Percentiles rank a stretch among this genome's conserved stretches.
Evolutionary conservation across 2,797 vertebrate genomes (phyloP).

Genomic region (Ctenosaura bakeri): DNA sequence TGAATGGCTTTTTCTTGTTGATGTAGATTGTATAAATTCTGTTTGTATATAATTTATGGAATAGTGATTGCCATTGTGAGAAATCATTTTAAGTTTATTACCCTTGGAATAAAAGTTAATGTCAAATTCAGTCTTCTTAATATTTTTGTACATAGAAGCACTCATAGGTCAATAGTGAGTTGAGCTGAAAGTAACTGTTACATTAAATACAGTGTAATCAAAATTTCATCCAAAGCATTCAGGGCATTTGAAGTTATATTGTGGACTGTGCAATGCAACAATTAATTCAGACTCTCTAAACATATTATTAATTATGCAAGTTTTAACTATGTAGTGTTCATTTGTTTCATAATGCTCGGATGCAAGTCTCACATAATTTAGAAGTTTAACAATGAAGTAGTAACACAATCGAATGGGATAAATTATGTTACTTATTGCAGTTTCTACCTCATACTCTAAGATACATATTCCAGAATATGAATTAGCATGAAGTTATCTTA

Average conservation of each 20-base stretch:
- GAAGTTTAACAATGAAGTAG: neutral
- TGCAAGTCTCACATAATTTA: neutral
- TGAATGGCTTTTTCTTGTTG: slow-evolving; percentile 72
- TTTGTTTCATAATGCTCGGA: slow-evolving; percentile 35
- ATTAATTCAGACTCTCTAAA: neutral
- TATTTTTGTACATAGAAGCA: slow-evolving; percentile 5
- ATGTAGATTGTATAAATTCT: slow-evolving; percentile 80
- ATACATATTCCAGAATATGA: neutral
- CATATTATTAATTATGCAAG: neutral
- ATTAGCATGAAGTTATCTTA: neutral
- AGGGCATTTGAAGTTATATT: neutral
- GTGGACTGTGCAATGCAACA: neutral
- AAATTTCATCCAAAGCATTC: neutral
- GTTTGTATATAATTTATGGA: slow-evolving; percentile 80
- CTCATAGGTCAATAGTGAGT: neutral
- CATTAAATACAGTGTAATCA: neutral
- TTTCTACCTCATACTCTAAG: neutral
- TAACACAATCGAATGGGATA: neutral
- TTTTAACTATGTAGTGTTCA: slow-evolving; percentile 1
- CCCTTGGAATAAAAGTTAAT: slow-evolving; percentile 82
- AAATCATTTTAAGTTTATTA: slow-evolving; percentile 78
- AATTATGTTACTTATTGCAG: neutral
- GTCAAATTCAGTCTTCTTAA: slow-evolving; percentile 47
- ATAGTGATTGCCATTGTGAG: slow-evolving; percentile 79
- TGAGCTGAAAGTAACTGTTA: neutral